These are phyloP conservation scores for Thaumetopoea pityocampa DNA, from an alignment of 1,140 invertebrate species.

Conservation along the genomic window DNA sequence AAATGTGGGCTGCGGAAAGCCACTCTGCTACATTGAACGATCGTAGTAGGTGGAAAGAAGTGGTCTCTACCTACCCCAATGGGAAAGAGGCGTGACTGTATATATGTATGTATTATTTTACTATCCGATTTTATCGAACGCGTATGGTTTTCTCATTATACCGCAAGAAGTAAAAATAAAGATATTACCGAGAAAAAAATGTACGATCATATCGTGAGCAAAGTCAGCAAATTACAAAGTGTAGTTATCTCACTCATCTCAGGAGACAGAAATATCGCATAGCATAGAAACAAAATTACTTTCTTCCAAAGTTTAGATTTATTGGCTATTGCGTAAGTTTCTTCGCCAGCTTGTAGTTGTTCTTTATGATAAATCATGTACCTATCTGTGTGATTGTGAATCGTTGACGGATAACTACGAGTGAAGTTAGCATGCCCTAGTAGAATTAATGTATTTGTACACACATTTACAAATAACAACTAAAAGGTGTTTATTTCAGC, in stretches of 20 bases:
- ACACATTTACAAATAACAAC: no score
- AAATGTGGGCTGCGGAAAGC: no score
- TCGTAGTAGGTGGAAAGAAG: no score
- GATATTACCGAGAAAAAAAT: conserved; percentile 38
- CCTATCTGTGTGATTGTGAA: conserved; percentile 46
- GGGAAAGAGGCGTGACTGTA: no score
- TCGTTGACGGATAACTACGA: conserved; percentile 47
- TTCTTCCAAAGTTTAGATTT: conserved; percentile 68
- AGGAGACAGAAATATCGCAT: conserved; percentile 49
- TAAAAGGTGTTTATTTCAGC: neutral
- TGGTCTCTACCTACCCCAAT: no score
- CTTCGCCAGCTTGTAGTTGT: conserved; percentile 57
- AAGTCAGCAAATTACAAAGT: conserved; percentile 46
- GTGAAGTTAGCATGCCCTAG: conserved; percentile 14
- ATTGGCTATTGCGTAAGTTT: conserved; percentile 56
- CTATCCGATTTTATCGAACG: conserved; percentile 27
- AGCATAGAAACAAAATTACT: conserved; percentile 64
- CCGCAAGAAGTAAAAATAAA: conserved; percentile 29
- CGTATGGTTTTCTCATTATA: conserved; percentile 31
- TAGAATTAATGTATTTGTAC: conserved; percentile 9
- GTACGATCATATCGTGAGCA: conserved; percentile 39
- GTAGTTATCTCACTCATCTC: conserved; percentile 55
- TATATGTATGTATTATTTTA: no score
- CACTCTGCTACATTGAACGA: no score
- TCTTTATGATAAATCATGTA: conserved; percentile 68